phyloP scores from a whole-genome alignment of 2,797 vertebrate species.

The Martes flavigula region DNA sequence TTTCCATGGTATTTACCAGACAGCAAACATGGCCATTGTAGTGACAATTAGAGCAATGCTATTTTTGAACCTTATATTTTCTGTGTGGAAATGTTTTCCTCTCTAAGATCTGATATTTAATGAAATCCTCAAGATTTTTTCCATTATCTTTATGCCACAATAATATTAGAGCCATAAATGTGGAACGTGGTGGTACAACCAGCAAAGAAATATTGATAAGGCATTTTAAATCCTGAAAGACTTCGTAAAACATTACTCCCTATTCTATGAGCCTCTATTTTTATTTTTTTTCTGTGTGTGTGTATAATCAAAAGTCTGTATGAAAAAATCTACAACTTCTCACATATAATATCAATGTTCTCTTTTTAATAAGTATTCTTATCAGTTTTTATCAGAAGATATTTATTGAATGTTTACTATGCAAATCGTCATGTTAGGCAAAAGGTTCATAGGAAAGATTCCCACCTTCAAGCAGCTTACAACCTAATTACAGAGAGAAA shows the following conservation, averaged over 20 bases:
- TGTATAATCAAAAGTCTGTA: neutral
- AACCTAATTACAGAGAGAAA: neutral
- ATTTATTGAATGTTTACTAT: neutral
- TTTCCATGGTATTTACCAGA: neutral
- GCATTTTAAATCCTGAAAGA: neutral
- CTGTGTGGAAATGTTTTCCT: neutral
- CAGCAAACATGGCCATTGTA: neutral
- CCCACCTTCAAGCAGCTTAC: neutral
- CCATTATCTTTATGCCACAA: neutral
- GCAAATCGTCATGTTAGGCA: neutral
- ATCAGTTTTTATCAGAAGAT: neutral
- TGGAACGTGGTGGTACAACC: neutral
- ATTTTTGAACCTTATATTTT: slow-evolving; percentile 2
- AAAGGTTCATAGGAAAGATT: neutral
- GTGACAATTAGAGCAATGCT: neutral
- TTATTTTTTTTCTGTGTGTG: neutral
- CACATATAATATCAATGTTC: neutral
- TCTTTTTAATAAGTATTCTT: neutral
- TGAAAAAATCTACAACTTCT: neutral
- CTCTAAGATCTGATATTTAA: neutral
- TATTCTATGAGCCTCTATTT: neutral
- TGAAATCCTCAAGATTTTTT: slow-evolving; percentile 13
- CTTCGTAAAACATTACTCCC: neutral
- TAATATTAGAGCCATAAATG: slow-evolving; percentile 3
- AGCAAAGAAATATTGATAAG: neutral